Conservation (phyloP, 2,888 invertebrate species). For the Andrena hattorfiana region DNA sequence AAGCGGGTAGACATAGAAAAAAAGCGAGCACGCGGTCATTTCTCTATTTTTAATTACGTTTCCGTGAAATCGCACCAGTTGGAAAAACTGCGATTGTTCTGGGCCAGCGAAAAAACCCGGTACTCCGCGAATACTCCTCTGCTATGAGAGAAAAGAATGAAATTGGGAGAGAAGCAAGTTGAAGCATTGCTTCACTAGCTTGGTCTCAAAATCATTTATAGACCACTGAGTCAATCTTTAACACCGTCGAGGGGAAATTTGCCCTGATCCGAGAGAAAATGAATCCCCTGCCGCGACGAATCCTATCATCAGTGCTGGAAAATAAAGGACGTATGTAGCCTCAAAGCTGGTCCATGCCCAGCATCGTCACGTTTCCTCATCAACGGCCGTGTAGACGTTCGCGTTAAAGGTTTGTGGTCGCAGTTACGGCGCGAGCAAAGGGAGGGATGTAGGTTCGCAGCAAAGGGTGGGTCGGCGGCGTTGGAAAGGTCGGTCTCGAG, state of each 20-base stretch:
- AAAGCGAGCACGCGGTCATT: neutral
- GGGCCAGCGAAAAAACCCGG: neutral
- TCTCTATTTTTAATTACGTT: neutral
- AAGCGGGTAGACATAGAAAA: neutral
- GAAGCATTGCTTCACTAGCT: neutral
- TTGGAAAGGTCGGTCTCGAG: conserved; percentile 44
- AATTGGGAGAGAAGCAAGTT: neutral
- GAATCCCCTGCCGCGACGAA: neutral
- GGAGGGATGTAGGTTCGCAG: conserved; percentile 12
- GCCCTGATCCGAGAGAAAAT: neutral
- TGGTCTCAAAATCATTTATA: too few relatives aligned
- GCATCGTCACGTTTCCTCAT: conserved; percentile 14
- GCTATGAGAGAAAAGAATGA: neutral
- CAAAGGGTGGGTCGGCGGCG: conserved; percentile 23
- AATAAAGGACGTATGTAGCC: neutral
- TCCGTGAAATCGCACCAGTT: neutral
- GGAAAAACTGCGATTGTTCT: neutral
- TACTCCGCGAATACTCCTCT: neutral
- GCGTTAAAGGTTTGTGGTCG: conserved; percentile 23
- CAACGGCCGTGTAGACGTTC: neutral
- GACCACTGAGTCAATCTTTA: too few relatives aligned
- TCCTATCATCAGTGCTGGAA: neutral
- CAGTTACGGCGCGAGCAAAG: conserved; percentile 25
- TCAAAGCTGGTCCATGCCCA: neutral
- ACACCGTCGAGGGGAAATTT: neutral